Conservation (phyloP, 2,888 invertebrate genomes). For the Xanthorhoe designata region DNA sequence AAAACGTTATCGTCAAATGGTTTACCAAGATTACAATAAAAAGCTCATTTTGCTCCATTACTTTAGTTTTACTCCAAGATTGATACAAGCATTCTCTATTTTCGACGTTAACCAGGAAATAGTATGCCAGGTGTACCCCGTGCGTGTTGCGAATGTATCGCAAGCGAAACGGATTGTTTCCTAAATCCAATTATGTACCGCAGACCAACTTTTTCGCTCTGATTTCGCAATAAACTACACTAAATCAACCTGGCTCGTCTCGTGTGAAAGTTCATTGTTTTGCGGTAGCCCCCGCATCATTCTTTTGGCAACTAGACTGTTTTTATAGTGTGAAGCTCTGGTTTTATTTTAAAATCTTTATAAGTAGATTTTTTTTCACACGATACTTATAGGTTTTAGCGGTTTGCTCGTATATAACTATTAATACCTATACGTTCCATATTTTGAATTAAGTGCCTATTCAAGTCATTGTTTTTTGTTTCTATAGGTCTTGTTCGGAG, state of each 20-base stretch:
- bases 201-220: slow-evolving; percentile 70
- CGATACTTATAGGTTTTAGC: not conserved
- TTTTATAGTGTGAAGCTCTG: slow-evolving; percentile 36
- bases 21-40: slow-evolving; percentile 8
- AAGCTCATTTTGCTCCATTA: slow-evolving; percentile 16
- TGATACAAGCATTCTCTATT: slow-evolving; percentile 33
- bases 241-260: slow-evolving; percentile 72
- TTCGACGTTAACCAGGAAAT: slow-evolving; percentile 45
- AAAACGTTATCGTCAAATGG: not conserved
- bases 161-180: slow-evolving; percentile 76
- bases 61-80: slow-evolving; percentile 34
- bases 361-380: not conserved
- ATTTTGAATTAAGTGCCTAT: not conserved
- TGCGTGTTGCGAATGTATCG: slow-evolving; percentile 70
- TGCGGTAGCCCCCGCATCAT: slow-evolving; percentile 47
- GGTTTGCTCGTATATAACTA: not conserved
- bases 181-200: slow-evolving; percentile 79
- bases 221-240: slow-evolving; percentile 73
- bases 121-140: slow-evolving; percentile 43
- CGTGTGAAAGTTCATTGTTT: slow-evolving; percentile 83
- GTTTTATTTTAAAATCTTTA: slow-evolving; percentile 20
- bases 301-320: slow-evolving; percentile 36
- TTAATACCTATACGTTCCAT: not conserved
- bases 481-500: slow-evolving; percentile 57
- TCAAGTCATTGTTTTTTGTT: slow-evolving; percentile 43